Base-by-base conservation (phyloP, 2,113 vertebrate genomes). In the Salvelinus sp. region DNA sequence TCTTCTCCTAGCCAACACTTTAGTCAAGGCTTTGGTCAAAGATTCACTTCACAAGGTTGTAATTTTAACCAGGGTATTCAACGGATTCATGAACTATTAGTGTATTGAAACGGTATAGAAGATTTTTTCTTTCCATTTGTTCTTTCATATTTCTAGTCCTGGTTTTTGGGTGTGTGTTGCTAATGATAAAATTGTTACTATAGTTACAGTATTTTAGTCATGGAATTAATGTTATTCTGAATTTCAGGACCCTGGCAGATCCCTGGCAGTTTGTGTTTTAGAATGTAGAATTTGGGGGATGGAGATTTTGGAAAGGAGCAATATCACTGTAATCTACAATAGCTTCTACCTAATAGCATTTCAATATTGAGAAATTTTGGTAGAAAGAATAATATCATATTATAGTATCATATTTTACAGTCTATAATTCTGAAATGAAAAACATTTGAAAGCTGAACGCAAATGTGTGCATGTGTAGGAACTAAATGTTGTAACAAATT, bases 21-120 rank as follows among this genome's bases (percentile, higher is more conserved):
- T 82, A 28, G 73, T 82, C 71, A 62, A 54, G 57, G 71, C 73
- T 84, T 80, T 58, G 79, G 66, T 76, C 69, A 27, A 80, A 79
- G 60, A 27, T 62, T 57, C 54, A 57, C 54, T 44, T 70, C 67
- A 70, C 70, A 22, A 76, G 62, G 54, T 48, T 67, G 22, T 33
- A 48, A 79, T 76, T 84, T 78, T 73, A 54, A 65, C 75, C 63
- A 64, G 22, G 23, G 13, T 25, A 25, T 23, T 14, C 10, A 25
- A 25, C 25, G 6, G 22, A 64, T 23, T 22, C 22, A 23, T 22
- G 20, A 62, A 62, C 58, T 62, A 62, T 22, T 57, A 22, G 58
- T 62, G 58, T 62, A 62, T 2, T 54, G 6, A 22, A 62, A 23
- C 9, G 14, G 57, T 20, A 22, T 60, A 2, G 12, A 60, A n/a